Conservation (phyloP, 1,140 invertebrate species). For the Drosophila sp. region DNA sequence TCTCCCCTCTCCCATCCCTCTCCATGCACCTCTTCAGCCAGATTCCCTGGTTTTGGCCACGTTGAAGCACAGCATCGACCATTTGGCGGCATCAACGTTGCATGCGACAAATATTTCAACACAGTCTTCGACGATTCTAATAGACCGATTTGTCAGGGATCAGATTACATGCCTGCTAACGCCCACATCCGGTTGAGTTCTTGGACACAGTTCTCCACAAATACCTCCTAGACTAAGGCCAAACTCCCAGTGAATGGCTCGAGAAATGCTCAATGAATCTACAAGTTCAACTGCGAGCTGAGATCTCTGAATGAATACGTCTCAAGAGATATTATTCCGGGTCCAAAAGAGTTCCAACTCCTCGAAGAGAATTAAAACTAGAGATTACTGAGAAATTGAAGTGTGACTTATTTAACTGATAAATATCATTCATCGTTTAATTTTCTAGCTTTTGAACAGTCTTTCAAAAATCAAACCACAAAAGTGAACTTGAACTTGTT, state of each 20-base stretch:
- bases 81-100: constrained; percentile 52
- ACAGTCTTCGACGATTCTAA: constrained; percentile 80
- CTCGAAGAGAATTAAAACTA: too few species aligned
- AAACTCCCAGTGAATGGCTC: constrained; percentile 44
- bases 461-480: too few species aligned
- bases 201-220: constrained; percentile 26
- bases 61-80: constrained; percentile 23
- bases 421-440: too few species aligned
- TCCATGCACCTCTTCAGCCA: background rate
- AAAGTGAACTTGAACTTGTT: too few species aligned
- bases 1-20: background rate
- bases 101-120: constrained; percentile 84
- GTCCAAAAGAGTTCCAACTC: constrained; percentile 6
- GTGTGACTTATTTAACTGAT: too few species aligned
- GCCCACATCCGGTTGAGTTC: constrained; percentile 77
- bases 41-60: constrained; percentile 1
- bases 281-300: constrained; percentile 9
- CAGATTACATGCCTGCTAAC: constrained; percentile 84
- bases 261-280: constrained; percentile 67
- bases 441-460: too few species aligned
- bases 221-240: too few species aligned
- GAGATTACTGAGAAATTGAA: too few species aligned
- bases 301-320: constrained; percentile 51
- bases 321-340: constrained; percentile 30
- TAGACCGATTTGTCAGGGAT: constrained; percentile 84